Evolutionary conservation across 2,888 invertebrate species (phyloP).

Genomic region (Nephrotoma guestfalica): DNA sequence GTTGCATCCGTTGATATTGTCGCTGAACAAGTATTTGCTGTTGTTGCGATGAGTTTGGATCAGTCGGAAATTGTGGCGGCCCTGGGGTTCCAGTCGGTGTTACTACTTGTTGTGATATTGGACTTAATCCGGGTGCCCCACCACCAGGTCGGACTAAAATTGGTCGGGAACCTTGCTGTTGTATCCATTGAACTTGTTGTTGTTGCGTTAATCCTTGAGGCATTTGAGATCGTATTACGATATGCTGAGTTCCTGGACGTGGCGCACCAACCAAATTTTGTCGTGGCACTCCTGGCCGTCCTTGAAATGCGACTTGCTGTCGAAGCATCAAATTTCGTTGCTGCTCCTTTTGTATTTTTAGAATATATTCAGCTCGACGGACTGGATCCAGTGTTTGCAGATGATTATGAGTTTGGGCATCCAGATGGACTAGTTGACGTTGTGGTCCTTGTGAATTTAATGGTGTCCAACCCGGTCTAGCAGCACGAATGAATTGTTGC

Average conservation of each 20-base stretch:
- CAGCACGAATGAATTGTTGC: slow-evolving; percentile 18
- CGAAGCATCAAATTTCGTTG: slow-evolving; percentile 41
- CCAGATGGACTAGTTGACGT: slow-evolving; percentile 63
- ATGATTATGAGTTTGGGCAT: slow-evolving; percentile 71
- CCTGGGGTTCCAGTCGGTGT: slow-evolving; percentile 5
- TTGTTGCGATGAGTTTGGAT: slow-evolving; percentile 12
- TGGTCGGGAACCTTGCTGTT: slow-evolving; percentile 46
- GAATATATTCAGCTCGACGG: slow-evolving; percentile 64
- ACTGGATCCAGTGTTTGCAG: slow-evolving; percentile 68
- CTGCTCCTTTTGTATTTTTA: slow-evolving; percentile 54
- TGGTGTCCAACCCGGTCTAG: slow-evolving; percentile 21
- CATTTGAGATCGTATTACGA: slow-evolving; percentile 53
- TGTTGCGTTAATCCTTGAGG: slow-evolving; percentile 48
- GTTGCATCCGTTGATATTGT: slow-evolving; percentile 21
- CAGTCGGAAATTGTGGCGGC: slow-evolving; percentile 15
- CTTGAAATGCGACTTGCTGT: slow-evolving; percentile 34
- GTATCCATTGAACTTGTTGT: slow-evolving; percentile 53
- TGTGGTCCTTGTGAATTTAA: slow-evolving; percentile 27
- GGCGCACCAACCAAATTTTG: slow-evolving; percentile 34
- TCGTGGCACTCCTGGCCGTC: slow-evolving; percentile 26
- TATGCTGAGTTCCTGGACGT: slow-evolving; percentile 39
- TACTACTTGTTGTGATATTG: slow-evolving; percentile 20
- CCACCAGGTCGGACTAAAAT: slow-evolving; percentile 36
- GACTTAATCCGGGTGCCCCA: slow-evolving; percentile 26
- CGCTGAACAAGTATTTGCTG: slow-evolving; percentile 17